phyloP scores from a whole-genome alignment of 2,888 invertebrate genomes.

The Ennomos quercinarius region DNA sequence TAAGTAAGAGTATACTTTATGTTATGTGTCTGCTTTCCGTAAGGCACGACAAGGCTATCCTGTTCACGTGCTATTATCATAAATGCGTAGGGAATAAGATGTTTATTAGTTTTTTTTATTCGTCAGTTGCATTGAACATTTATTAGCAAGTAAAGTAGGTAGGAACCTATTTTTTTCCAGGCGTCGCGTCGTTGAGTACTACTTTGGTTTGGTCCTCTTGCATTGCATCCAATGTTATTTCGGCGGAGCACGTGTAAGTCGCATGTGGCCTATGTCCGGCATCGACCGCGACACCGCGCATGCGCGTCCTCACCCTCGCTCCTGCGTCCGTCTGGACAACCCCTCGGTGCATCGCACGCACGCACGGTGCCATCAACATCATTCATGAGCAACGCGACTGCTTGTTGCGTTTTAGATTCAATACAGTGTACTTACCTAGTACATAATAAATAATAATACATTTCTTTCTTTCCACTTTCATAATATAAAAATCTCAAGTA shows the following conservation, averaged over 20 bases:
- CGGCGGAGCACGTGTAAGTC: conserved; percentile 67
- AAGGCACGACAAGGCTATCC: conserved; percentile 34
- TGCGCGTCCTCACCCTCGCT: conserved; percentile 66
- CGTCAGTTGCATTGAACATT: neutral
- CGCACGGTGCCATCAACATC: conserved; percentile 29
- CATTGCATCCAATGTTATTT: conserved; percentile 19
- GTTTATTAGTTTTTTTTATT: neutral
- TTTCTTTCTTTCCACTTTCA: too few species aligned
- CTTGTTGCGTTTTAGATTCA: conserved; percentile 31
- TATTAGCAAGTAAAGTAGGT: too few species aligned
- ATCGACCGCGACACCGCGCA: conserved; percentile 74
- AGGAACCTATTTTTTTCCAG: too few species aligned
- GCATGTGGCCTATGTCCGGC: conserved; percentile 64
- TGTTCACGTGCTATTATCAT: conserved; percentile 12
- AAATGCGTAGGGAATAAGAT: neutral
- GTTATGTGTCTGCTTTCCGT: conserved; percentile 43
- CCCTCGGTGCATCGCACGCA: conserved; percentile 57
- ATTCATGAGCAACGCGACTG: conserved; percentile 26
- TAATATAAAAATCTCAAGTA: too few species aligned
- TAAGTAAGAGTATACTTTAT: conserved; percentile 43
- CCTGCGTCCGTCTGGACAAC: conserved; percentile 54
- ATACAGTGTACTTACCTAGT: too few species aligned
- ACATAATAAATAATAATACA: too few species aligned
- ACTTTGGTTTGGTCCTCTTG: conserved; percentile 19
- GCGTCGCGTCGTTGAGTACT: neutral